Base-by-base conservation (phyloP, 1,140 invertebrate genomes). In the Hirudo medicinalis region DNA sequence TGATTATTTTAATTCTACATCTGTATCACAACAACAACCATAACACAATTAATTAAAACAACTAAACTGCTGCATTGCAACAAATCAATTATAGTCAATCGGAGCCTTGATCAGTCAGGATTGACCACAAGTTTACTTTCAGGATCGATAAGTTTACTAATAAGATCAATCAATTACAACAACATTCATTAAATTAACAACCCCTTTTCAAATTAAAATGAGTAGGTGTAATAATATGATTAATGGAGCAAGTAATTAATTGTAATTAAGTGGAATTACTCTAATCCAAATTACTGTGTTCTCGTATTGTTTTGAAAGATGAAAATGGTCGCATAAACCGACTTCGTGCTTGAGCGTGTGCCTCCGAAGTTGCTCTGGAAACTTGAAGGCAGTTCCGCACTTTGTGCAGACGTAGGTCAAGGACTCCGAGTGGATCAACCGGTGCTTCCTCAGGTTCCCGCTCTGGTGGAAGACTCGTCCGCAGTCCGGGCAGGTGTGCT, bases 391-490 rank as follows among this genome's bases (percentile, higher is more conserved):
- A 60, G 79, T 79, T 0, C 66, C 49, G 76, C 81, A 83, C 19
- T 77, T 75, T 2, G 74, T 72, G 73, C 82, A 84, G 20, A 72
- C 75, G 72, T 80, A 81, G 27, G 75, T 76, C 72, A 76, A 76
- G 36, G 76, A 78, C 69, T 76, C 78, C 55, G 77, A 78, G 74
- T 80, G 83, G 27, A 78, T 80, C 57, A 77, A 80, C 76, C 77
- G 78, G 71, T 82, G 83, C 43, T 79, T 81, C 73, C 76, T 79
- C 76, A 82, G 77, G 74, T 82, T 85, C 68, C 79, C 82, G 72
- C 81, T 83, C 76, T 84, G 83, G 36, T 79, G 78, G 74, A 84
- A 84, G 29, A 79, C 77, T 76, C 84, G 84, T 20, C 78, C 80
- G 78, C 85, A 85, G 67, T 80, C 79, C 17, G 80, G 76, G 76